phyloP scores from a whole-genome alignment of 2,797 vertebrate genomes.

The Cyprinodon diabolis region DNA sequence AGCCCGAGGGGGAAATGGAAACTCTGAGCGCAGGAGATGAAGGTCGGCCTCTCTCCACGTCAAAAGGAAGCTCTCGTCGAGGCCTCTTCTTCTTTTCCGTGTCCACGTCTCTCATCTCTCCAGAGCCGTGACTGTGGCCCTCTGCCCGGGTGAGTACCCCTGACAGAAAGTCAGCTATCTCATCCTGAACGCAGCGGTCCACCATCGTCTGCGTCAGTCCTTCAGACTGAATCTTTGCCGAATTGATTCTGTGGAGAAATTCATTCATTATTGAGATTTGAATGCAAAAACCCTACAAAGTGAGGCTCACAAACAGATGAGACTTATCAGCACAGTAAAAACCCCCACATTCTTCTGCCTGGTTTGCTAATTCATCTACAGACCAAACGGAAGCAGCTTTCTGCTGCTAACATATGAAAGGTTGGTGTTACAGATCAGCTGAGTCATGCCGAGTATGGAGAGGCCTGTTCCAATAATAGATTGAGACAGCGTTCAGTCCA shows the following conservation, averaged over 20 bases:
- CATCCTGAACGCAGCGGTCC: slow-evolving; percentile 98
- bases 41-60: slow-evolving; percentile 89
- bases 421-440: background rate
- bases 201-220: slow-evolving; percentile 98
- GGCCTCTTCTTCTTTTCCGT: slow-evolving; percentile 91
- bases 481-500: background rate
- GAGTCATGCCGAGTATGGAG: background rate
- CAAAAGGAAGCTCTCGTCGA: slow-evolving; percentile 90
- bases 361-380: background rate
- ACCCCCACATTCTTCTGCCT: background rate
- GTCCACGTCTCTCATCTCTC: slow-evolving; percentile 91
- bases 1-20: slow-evolving; percentile 91
- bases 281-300: background rate
- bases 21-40: slow-evolving; percentile 88
- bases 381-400: background rate
- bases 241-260: slow-evolving; percentile 86
- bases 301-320: background rate
- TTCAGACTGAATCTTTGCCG: slow-evolving; percentile 94
- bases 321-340: background rate
- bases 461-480: background rate
- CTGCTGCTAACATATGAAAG: background rate
- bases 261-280: background rate
- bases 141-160: slow-evolving; percentile 90
- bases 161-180: slow-evolving; percentile 94
- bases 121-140: slow-evolving; percentile 83